phyloP scores from a whole-genome alignment of 2,888 invertebrate species.

The Ophonus ardosiacus region DNA sequence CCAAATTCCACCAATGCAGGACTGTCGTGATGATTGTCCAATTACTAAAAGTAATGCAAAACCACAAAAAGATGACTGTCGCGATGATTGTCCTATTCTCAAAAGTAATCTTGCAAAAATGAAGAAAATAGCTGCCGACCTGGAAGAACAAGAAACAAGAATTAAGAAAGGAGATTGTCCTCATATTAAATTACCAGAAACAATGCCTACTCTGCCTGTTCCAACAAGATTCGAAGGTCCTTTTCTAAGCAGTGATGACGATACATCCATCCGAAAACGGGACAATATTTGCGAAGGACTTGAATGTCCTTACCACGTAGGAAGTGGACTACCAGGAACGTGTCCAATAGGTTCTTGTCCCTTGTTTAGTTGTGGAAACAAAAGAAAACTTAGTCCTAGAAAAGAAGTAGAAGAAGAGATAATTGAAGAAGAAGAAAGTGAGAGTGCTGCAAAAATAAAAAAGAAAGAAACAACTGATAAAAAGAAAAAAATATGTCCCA shows the following conservation, averaged over 20 bases:
- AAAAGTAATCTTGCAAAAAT: no score
- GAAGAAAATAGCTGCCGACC: no score
- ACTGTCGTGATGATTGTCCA: no score
- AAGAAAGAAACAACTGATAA: neutral
- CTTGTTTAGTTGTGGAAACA: neutral
- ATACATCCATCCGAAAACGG: neutral
- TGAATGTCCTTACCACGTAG: slow-evolving; percentile 62
- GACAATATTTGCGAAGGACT: slow-evolving; percentile 59
- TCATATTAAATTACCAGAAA: neutral
- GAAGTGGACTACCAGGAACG: neutral
- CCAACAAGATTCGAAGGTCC: neutral
- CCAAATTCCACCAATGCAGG: no score
- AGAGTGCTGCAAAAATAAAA: neutral
- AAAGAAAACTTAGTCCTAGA: neutral
- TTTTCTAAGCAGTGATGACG: neutral
- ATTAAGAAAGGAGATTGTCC: neutral
- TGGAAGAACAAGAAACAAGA: no score
- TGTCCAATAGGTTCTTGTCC: neutral
- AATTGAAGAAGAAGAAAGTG: neutral
- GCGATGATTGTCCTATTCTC: no score
- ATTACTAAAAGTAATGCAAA: no score
- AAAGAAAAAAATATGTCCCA: neutral
- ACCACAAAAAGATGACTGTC: no score
- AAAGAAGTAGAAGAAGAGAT: neutral
- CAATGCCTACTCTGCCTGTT: slow-evolving; percentile 17